phyloP scores from a whole-genome alignment of 2,888 invertebrate genomes.

The Drosophila paranaensis region DNA sequence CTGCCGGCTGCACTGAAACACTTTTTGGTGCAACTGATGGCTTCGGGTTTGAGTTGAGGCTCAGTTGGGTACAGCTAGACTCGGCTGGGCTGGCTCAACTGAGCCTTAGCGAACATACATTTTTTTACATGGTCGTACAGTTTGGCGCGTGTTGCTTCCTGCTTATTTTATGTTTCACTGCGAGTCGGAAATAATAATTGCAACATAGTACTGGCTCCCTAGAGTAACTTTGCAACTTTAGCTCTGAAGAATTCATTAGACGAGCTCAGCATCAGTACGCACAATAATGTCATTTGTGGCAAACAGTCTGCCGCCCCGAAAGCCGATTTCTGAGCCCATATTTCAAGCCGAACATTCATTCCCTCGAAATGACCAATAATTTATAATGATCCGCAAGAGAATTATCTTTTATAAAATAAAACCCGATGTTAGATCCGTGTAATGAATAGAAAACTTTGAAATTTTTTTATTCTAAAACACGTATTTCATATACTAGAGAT shows the following conservation, averaged over 20 bases:
- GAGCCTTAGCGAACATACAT: slow-evolving; percentile 15
- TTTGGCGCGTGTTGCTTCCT: slow-evolving; percentile 63
- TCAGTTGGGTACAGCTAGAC: slow-evolving; percentile 6
- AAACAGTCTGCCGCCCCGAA: slow-evolving; percentile 6
- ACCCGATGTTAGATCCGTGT: too few relatives aligned
- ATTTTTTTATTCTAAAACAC: too few relatives aligned
- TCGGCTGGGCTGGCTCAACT: slow-evolving; percentile 2
- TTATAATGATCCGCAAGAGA: not conserved
- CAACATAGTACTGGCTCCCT: slow-evolving; percentile 69
- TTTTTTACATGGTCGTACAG: slow-evolving; percentile 48
- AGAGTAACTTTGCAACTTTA: slow-evolving; percentile 2
- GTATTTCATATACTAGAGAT: too few relatives aligned
- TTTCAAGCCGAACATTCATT: slow-evolving; percentile 2
- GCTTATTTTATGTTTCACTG: slow-evolving; percentile 77
- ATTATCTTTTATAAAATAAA: too few relatives aligned
- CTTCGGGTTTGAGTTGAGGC: slow-evolving; percentile 40
- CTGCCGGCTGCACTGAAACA: slow-evolving; percentile 46
- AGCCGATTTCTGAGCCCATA: slow-evolving; percentile 1
- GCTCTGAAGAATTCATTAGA: slow-evolving; percentile 55
- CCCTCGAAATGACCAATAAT: slow-evolving; percentile 7
- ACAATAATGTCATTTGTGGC: slow-evolving; percentile 45
- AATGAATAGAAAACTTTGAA: too few relatives aligned
- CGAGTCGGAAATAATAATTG: slow-evolving; percentile 78
- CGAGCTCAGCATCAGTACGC: slow-evolving; percentile 45
- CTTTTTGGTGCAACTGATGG: slow-evolving; percentile 55